Evolutionary conservation across 1,140 invertebrate species (phyloP), one percentile per base, ranked within the genome.

Genomic region (Zophobas morio): DNA sequence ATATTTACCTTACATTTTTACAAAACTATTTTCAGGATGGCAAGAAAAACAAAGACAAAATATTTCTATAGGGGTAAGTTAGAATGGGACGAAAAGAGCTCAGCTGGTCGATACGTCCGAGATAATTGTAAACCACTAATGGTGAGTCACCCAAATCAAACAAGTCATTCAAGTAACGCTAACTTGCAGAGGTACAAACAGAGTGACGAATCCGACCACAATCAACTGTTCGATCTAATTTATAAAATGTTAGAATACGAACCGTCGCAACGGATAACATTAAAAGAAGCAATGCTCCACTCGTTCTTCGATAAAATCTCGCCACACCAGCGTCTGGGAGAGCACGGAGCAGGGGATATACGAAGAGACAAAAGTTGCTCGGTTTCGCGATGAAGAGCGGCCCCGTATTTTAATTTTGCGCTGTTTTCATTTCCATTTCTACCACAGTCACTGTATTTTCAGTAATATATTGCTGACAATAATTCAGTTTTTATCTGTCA

Each of bases 181-280:
- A 37, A 80, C 80, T 90, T 90, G 49, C 90, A 99, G 96, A 92
- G 97, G 86, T 99, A 99, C 88, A 92, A 97, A 87, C 90, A 93
- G 82, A 91, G 88, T 76, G 96, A 96, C 73, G 95, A 97, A 82
- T 92, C 96, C 76, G 98, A 99, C 81, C 96, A 99, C 86, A 90
- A 93, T 75, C 92, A 97, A 82, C 87, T 99, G 79, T 99, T 99
- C 88, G 96, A 99, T 85, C 88, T 99, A 78, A 95, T 99, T 79
- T 91, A 93, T 80, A 92, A 93, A 87, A 99, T 99, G 98, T 88
- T 99, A 83, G 96, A 99, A 77, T 99, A 99, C 87, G 97, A 99
- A 84, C 98, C 98, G 34, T 90, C 91, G 6, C 92, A 96, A 83
- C 90, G 98, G 54, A 95, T 99, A 79, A 94, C 94, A 70, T 88